phyloP scores from a whole-genome alignment of 1,140 invertebrate genomes.

The Zophobas atratus region DNA sequence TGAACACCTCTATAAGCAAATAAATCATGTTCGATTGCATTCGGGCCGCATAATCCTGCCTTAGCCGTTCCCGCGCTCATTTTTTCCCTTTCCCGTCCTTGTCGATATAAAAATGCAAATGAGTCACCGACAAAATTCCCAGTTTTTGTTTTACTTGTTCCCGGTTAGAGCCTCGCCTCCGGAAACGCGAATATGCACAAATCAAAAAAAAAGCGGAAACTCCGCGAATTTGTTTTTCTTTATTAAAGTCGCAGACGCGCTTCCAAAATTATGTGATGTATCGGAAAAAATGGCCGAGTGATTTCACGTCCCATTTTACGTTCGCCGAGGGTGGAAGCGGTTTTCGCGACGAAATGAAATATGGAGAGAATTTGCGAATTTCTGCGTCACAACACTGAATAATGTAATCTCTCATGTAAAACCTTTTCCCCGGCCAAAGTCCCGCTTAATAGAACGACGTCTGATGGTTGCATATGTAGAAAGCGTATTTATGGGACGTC shows the following conservation, averaged over 20 bases:
- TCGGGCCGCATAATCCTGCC: constrained; percentile 19
- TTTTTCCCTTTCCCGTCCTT: constrained; percentile 14
- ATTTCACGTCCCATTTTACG: not conserved
- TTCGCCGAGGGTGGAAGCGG: not conserved
- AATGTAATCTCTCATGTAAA: constrained; percentile 25
- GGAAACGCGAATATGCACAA: constrained; percentile 26
- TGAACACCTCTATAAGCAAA: no score
- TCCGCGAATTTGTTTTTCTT: constrained; percentile 27
- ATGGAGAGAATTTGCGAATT: not conserved
- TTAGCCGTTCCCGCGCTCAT: not conserved
- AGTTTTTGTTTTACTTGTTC: constrained; percentile 30
- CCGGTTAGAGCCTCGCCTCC: constrained; percentile 1
- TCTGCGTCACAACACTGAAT: not conserved
- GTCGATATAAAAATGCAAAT: constrained; percentile 41
- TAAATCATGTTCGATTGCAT: no score
- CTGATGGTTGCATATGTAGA: constrained; percentile 44
- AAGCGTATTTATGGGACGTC: constrained; percentile 43
- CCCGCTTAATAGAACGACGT: constrained; percentile 18
- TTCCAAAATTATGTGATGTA: constrained; percentile 21
- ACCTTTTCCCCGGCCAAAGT: constrained; percentile 3
- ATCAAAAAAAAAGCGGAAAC: constrained; percentile 20
- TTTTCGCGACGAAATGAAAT: not conserved
- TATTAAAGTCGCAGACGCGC: constrained; percentile 8
- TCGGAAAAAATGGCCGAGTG: not conserved
- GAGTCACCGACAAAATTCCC: constrained; percentile 20